phyloP scores from a whole-genome alignment of 2,113 vertebrate species.

The Petrocephalus zakoni region DNA sequence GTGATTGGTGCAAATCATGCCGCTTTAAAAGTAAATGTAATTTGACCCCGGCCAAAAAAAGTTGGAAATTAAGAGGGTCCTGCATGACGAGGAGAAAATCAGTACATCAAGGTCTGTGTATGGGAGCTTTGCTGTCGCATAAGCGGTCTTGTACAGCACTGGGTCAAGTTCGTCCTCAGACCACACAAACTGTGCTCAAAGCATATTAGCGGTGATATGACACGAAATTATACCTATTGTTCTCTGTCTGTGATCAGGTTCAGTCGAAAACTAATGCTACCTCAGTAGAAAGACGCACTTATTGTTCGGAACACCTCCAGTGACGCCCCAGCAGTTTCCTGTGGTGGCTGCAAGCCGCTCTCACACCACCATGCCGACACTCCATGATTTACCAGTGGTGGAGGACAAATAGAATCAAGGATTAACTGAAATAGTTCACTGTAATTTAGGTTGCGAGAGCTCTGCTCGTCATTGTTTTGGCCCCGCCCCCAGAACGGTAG shows the following conservation, averaged over 20 bases:
- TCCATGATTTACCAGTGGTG: background rate
- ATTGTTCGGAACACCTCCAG: background rate
- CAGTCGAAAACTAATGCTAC: background rate
- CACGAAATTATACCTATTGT: slow-evolving; percentile 20
- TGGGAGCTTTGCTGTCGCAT: background rate
- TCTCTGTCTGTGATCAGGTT: background rate
- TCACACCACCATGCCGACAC: background rate
- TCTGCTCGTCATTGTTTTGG: background rate
- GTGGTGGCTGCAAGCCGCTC: background rate
- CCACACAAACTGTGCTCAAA: slow-evolving; percentile 26
- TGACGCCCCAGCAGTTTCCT: background rate
- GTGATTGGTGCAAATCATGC: background rate
- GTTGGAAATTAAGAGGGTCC: background rate
- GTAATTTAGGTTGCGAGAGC: background rate
- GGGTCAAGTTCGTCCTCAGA: slow-evolving; percentile 3
- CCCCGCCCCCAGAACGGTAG: slow-evolving; percentile 19
- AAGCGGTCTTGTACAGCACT: background rate
- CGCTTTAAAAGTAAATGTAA: background rate
- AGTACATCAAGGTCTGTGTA: background rate
- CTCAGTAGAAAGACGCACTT: background rate
- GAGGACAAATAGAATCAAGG: background rate
- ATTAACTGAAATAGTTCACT: background rate
- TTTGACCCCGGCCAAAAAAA: background rate
- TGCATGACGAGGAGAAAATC: background rate
- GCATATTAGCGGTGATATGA: slow-evolving; percentile 9